Conservation (phyloP, 2,888 invertebrate species). For the Euplagia quadripunctaria region DNA sequence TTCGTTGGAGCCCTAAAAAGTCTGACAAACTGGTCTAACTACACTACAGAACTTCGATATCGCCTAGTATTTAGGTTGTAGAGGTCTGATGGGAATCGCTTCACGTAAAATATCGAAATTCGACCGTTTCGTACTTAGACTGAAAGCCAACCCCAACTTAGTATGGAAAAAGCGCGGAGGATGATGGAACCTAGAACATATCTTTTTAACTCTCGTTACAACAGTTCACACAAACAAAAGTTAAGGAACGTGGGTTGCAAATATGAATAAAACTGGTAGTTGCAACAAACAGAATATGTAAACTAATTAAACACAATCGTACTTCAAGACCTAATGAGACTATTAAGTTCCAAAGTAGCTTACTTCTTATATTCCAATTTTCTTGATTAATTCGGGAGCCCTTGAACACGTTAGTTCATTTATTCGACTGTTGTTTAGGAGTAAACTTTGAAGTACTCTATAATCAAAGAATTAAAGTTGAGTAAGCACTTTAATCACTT, state of each 20-base stretch:
- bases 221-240: not conserved
- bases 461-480: constrained; percentile 56
- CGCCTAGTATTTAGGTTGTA: too few species aligned
- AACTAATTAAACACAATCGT: constrained; percentile 35
- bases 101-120: too few species aligned
- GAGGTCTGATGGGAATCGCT: too few species aligned
- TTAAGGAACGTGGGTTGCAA: not conserved
- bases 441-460: constrained; percentile 48
- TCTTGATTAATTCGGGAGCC: constrained; percentile 49
- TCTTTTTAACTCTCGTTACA: not conserved
- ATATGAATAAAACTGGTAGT: constrained; percentile 21
- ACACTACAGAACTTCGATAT: too few species aligned
- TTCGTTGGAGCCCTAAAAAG: too few species aligned
- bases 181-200: not conserved
- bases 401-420: constrained; percentile 45
- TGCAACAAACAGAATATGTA: constrained; percentile 20
- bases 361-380: constrained; percentile 56
- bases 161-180: too few species aligned
- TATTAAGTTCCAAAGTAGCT: constrained; percentile 37
- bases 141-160: too few species aligned
- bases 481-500: constrained; percentile 52
- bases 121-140: too few species aligned
- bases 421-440: constrained; percentile 46
- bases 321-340: constrained; percentile 29
- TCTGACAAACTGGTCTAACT: too few species aligned